Base-by-base conservation (phyloP, 1,140 invertebrate species). In the Manduca sexta region DNA sequence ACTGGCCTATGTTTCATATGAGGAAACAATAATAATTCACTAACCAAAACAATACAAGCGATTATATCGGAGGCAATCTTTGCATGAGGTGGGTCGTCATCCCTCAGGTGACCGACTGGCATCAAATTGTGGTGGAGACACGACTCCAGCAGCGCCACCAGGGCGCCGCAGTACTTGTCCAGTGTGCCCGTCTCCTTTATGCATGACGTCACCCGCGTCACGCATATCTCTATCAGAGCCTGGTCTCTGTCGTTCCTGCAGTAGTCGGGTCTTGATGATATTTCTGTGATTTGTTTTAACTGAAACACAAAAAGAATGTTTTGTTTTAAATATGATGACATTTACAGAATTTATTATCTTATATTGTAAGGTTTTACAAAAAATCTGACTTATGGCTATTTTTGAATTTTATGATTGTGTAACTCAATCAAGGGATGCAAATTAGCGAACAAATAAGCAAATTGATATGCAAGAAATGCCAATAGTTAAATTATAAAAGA, bases 61-160 rank as follows among this genome's bases (percentile, higher is more conserved):
- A 98, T 93, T 41, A 98, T 91, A 88, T 98, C 97, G 38, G 94
- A 94, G 5, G 95, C 95, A 67, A 98, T 97, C 88, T 98, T 98
- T 13, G 95, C 95, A 90, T 98, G 96, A 4, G 96, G 95, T 8
- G 96, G 95, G 86, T 97, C 95, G 69, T 94, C 93, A 86, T 95
- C 93, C 35, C 88, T 80, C n/a, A 91, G 88, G 55, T 84, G 79
- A 0, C 76, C 78, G 4, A 87, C 69, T 1, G 94, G 93, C 77
- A 94, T 93, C 49, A 98, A 88, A 78, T 95, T 94, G 86, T 97
- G 94, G 70, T 93, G 92, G 29, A 97, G 86, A 74, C 95, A 97
- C 12, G 94, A 93, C 86, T 96, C 93, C 15, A 98, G 80, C 29
- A 98, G 84, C 31, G 91, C 89, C 6, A 98, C 94, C 47, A 98